Conservation (phyloP, 2,797 vertebrate genomes). For the Pachyuromys duprasi region DNA sequence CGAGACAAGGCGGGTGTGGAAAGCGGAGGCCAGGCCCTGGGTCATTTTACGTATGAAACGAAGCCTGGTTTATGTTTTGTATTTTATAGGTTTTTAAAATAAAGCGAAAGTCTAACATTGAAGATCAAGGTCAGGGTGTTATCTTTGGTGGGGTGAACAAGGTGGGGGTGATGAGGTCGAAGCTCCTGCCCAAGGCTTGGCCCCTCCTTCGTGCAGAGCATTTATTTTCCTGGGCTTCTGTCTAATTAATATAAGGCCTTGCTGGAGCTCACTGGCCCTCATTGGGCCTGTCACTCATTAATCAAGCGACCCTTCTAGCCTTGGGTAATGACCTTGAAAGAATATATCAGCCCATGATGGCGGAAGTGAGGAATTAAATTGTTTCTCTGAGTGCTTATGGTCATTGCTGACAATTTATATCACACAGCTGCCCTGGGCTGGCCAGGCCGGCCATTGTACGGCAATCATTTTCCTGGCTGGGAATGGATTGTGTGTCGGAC, state of each 20-base stretch:
- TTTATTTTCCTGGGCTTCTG: slow-evolving; percentile 93
- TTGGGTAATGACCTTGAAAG: slow-evolving; percentile 99
- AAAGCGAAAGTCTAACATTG: slow-evolving; percentile 54
- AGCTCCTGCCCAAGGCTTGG: slow-evolving; percentile 74
- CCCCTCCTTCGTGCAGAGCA: slow-evolving; percentile 83
- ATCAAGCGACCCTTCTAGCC: slow-evolving; percentile 99
- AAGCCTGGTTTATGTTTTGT: slow-evolving; percentile 61
- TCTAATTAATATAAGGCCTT: slow-evolving; percentile 97
- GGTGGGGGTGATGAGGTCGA: slow-evolving; percentile 80
- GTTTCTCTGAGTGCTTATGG: slow-evolving; percentile 99
- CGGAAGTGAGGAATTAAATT: slow-evolving; percentile 99
- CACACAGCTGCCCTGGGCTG: slow-evolving; percentile 91
- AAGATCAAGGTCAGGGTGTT: slow-evolving; percentile 67
- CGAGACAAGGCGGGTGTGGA: slow-evolving; percentile 70
- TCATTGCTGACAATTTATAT: slow-evolving; percentile 98
- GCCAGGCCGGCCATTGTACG: slow-evolving; percentile 84
- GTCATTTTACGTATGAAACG: slow-evolving; percentile 72
- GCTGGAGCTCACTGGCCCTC: slow-evolving; percentile 95
- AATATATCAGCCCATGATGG: slow-evolving; percentile 99
- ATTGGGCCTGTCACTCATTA: slow-evolving; percentile 99
- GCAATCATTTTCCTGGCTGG: slow-evolving; percentile 86
- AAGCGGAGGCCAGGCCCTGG: slow-evolving; percentile 49
- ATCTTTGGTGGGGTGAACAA: slow-evolving; percentile 84
- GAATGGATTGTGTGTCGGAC: slow-evolving; percentile 82
- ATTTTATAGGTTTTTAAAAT: slow-evolving; percentile 60